A percentile compares a stretch with the other conserved stretches of the same genome.
phyloP scores from a whole-genome alignment of 2,797 vertebrate genomes.

The Tympanoctomys barrerae region DNA sequence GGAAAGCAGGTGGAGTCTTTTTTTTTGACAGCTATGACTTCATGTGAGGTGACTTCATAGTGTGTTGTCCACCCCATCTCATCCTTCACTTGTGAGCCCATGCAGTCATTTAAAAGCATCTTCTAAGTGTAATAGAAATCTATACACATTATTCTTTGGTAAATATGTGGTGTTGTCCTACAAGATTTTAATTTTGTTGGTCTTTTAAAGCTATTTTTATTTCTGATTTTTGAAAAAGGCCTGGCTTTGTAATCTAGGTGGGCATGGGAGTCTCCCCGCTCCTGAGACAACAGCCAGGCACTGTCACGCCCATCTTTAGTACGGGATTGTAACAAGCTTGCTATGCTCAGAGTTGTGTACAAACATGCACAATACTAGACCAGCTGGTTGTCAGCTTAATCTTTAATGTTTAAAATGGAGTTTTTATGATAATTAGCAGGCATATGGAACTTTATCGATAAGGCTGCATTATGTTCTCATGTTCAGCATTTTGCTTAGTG shows the following conservation, averaged over 20 bases:
- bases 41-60: neutral
- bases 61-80: neutral
- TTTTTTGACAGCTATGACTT: neutral
- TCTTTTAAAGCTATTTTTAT: neutral
- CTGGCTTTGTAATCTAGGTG: neutral
- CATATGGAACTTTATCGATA: neutral
- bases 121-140: neutral
- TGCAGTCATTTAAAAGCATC: neutral
- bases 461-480: neutral
- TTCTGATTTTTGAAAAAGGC: neutral
- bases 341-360: neutral
- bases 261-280: neutral
- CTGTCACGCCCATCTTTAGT: neutral
- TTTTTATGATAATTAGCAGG: neutral
- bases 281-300: neutral
- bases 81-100: neutral
- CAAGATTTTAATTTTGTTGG: neutral
- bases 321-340: neutral
- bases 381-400: neutral
- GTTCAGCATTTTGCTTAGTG: neutral
- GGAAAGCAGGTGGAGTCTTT: neutral
- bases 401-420: neutral
- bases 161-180: slow-evolving; percentile 7
- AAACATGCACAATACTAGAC: neutral
- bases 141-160: neutral